Base-by-base conservation (phyloP, 2,888 invertebrate species). In the Metopia argyrocephala region DNA sequence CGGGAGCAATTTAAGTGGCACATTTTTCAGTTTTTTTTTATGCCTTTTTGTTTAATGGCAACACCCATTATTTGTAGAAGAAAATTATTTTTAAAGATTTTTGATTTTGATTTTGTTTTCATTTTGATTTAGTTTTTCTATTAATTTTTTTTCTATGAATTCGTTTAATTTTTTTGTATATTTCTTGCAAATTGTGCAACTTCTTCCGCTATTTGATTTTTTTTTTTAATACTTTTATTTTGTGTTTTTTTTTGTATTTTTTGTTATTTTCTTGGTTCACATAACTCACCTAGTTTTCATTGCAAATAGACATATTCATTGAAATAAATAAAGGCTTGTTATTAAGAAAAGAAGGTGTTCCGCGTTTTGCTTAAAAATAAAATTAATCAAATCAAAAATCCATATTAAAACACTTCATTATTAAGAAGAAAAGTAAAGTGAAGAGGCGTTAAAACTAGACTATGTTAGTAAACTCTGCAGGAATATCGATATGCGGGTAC, bases 1-100 rank as follows among this genome's bases (percentile, higher is more conserved):
- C 78, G 78, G 79, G 79, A 78, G 82, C 76, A 79, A 78, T 82
- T 79, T 82, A 76, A 79, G 82, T 82, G 78, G 82, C 82, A 82
- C 78, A 75, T 82, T 78, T 78, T 31, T 65, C 28, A 57, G 5
- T 50, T 52, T 48, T 48, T 65, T 54, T 73, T 25, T 25, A 20
- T 27, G 1, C n/a, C 20, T 46, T 50, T 52, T 38, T 70, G 54
- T 76, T 71, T 45, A 81, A 64, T 59, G 81, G 74, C 81, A 78
- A 81, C 81, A 81, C 81, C 81, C 81, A 81, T 78, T 76, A 74
- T 78, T 81, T 81, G 69, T 70, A 50, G 50, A 64, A 59, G 66
- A 66, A 66, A 79, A 45, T 70, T 70, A 59, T 52, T 79, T 69
- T 62, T 18, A 65, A 56, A 68, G 75, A 75, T 73, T 52, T 80